phyloP scores from a whole-genome alignment of 2,888 invertebrate species.

The Chrysolina americana region DNA sequence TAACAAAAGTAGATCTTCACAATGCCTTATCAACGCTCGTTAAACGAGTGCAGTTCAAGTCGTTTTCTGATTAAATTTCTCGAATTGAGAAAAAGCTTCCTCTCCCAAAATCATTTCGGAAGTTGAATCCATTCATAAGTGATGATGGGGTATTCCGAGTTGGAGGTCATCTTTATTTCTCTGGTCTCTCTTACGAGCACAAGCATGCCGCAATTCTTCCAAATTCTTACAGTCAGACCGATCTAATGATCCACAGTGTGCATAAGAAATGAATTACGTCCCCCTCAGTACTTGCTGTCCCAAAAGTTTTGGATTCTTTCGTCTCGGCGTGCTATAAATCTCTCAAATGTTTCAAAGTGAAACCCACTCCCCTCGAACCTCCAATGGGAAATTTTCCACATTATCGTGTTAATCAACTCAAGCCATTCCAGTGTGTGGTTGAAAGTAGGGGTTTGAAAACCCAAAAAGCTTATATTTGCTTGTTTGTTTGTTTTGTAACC shows the following conservation, averaged over 20 bases:
- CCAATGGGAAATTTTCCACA: conserved; percentile 56
- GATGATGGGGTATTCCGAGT: conserved; percentile 3
- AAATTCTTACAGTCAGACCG: neutral
- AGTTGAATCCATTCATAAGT: no score
- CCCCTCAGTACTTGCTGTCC: neutral
- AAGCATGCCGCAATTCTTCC: neutral
- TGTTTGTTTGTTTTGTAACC: conserved; percentile 55
- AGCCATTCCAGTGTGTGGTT: conserved; percentile 42
- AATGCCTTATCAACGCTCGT: no score
- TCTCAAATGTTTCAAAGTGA: conserved; percentile 41
- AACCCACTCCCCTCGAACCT: conserved; percentile 38
- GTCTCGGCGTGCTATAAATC: neutral
- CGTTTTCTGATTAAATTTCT: no score
- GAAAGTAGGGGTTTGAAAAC: no score
- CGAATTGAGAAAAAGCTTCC: no score
- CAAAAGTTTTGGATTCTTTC: no score
- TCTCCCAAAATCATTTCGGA: no score
- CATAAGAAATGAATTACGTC: neutral
- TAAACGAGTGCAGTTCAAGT: no score
- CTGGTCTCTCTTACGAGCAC: neutral
- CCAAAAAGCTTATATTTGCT: no score
- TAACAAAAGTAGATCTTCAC: no score
- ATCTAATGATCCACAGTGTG: neutral
- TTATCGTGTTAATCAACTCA: conserved; percentile 43
- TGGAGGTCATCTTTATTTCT: neutral